A percentile compares a stretch with the other conserved stretches of the same genome.
Evolutionary conservation across 2,797 vertebrate species (phyloP).

Genomic region (Pyrrhura leucotis): DNA sequence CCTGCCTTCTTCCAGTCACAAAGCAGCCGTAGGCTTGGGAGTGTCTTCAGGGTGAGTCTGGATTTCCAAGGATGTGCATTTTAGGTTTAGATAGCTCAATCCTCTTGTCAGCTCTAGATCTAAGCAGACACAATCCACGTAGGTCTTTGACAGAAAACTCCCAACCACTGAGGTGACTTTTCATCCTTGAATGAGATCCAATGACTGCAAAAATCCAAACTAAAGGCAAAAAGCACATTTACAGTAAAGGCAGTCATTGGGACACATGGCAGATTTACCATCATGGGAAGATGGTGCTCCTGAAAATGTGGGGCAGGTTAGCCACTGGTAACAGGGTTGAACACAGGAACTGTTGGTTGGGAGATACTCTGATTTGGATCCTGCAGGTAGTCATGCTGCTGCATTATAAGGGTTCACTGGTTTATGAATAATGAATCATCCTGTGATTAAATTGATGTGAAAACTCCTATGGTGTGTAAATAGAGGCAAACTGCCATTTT

Average conservation of each 20-base stretch:
- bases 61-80: not conserved
- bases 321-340: not conserved
- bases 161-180: not conserved
- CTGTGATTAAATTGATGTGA: not conserved
- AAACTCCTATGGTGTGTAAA: not conserved
- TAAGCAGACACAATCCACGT: not conserved
- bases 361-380: not conserved
- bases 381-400: not conserved
- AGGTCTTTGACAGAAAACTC: not conserved
- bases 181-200: not conserved
- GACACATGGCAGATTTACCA: not conserved
- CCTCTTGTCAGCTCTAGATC: not conserved
- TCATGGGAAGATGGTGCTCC: accelerated
- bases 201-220: not conserved
- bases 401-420: not conserved
- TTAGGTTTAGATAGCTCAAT: not conserved
- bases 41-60: not conserved
- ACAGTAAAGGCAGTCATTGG: not conserved
- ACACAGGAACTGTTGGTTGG: not conserved
- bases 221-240: not conserved
- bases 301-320: not conserved
- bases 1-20: not conserved
- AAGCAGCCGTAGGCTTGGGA: not conserved
- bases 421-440: not conserved
- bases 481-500: not conserved